These are phyloP conservation scores for Leucoptera coffeella DNA, from an alignment of 2,888 invertebrate genomes.

Conservation along the genomic window DNA sequence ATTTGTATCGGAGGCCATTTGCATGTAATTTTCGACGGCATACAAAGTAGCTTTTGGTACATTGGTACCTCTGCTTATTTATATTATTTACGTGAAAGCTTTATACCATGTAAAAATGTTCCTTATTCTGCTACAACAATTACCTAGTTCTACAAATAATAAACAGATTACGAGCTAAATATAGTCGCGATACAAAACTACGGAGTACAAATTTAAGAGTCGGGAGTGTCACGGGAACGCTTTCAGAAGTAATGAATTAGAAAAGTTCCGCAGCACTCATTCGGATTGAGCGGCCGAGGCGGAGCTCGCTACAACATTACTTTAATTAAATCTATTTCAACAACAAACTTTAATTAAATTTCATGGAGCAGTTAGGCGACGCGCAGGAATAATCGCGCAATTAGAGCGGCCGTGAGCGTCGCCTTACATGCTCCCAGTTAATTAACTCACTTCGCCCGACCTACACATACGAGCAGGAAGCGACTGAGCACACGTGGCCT, in stretches of 20 bases:
- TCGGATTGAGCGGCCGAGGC: constrained; percentile 37
- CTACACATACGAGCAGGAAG: no score
- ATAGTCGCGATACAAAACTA: constrained; percentile 29
- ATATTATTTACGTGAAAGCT: no score
- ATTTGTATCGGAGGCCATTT: constrained; percentile 39
- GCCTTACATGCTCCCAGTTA: constrained; percentile 51
- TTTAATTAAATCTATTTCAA: constrained; percentile 58
- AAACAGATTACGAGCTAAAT: no score
- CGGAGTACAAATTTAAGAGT: constrained; percentile 53
- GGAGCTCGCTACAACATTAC: constrained; percentile 49
- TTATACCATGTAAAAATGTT: no score
- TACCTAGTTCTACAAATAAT: no score
- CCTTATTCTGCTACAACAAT: no score
- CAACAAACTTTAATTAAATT: constrained; percentile 58
- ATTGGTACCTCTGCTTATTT: no score
- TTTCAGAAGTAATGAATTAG: constrained; percentile 54
- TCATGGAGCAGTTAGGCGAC: constrained; percentile 54
- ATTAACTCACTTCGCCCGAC: constrained; percentile 48
- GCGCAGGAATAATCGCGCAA: constrained; percentile 53
- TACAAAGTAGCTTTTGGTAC: constrained; percentile 17
- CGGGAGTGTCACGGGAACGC: constrained; percentile 50
- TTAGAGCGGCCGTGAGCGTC: constrained; percentile 52
- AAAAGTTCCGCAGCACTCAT: constrained; percentile 53
- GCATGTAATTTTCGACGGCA: constrained; percentile 30
- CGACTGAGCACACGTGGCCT: constrained; percentile 2